Evolutionary conservation across 2,113 vertebrate species (phyloP), one percentile per base, ranked within the genome.

Genomic region (Bos indicus): DNA sequence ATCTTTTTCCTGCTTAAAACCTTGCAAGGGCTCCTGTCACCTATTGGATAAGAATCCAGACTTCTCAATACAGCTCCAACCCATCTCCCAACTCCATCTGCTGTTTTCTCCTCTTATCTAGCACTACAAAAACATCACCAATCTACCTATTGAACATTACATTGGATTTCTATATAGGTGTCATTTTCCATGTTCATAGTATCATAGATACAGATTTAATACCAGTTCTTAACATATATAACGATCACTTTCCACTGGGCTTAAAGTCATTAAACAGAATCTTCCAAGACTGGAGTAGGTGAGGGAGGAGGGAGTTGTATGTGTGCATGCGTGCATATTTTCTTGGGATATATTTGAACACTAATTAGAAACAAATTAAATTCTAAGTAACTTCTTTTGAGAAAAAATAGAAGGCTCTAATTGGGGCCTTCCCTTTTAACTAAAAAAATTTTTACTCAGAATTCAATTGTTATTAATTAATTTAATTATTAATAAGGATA

Each of bases 151-250:
- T 21, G 19, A 60, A 40, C 52, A 33, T 59, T 15, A 64, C 2
- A 36, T 0, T 57, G 4, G 4, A 74, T 90, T 60, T 78, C 28
- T 86, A 57, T 30, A 52, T 11, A 62, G 16, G 14, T 96, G 17
- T 16, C 43, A 86, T 91, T 71, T 83, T 88, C 16, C 11, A 15
- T 59, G 6, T 40, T 17, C 78, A 3, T 36, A 28, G 48, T 25
- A 81, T 54, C 16, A 51, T 64, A 88, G 11, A 77, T 56, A 94
- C 3, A n/a, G 48, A 89, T 86, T 91, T 83, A 11, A 78, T 62
- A 4, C 2, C 9, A 88, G 2, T 78, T 93, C 21, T 91, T 54
- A 60, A 91, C 93, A 82, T 25, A 1, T 36, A 40, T 36, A 46
- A 19, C 74, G 30, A 4, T 59, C 43, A 85, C 64, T 78, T 54